Evolutionary conservation across 2,797 vertebrate species (phyloP), one percentile per base, ranked within the genome.

Genomic region (Danionella dracula): DNA sequence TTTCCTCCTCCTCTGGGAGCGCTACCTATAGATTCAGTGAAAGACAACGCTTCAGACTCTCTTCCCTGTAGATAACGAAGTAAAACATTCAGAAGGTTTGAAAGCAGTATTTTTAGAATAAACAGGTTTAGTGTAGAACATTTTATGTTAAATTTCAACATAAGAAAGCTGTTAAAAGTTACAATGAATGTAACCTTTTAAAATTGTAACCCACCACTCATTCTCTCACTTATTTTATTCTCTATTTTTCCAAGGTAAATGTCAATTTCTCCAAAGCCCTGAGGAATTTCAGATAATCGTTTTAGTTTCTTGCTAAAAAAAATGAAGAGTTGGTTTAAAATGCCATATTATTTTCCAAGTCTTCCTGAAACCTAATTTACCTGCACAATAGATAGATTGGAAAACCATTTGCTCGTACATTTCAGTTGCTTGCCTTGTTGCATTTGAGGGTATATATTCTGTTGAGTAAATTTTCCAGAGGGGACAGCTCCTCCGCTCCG

Each of bases 361-460:
- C 70, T 74, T 68, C 62, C 45, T 42, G 44, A 65, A 75, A 66
- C 53, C 58, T 74, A 70, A 75, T 73, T 74, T 76, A 76, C 50
- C 61, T 66, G 23, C 68, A 35, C 38, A 67, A 62, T 21, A 64
- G 12, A 76, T 55, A 57, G 70, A 81, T 78, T 75, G 61, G 67
- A 79, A 82, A 82, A 45, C 41, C 51, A 79, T 76, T 79, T 73
- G 69, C 59, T 66, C 46, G 62, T 40, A 44, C 63, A 66, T 78
- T 73, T 46, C 64, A 73, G 74, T 79, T 48, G 65, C 55, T 72
- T 49, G 69, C 16, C 45, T 54, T 8, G 51, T 50, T 68, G 60
- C 48, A 38, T 42, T 31, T 64, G 66, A 77, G 53, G 54, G 53
- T 46, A 61, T 61, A 49, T 41, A 10, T 63, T 75, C 56, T 44